A percentile compares a stretch with the other conserved stretches of the same genome.
Conservation (phyloP, 2,888 invertebrate species). For the Muschampia plurimacula region DNA sequence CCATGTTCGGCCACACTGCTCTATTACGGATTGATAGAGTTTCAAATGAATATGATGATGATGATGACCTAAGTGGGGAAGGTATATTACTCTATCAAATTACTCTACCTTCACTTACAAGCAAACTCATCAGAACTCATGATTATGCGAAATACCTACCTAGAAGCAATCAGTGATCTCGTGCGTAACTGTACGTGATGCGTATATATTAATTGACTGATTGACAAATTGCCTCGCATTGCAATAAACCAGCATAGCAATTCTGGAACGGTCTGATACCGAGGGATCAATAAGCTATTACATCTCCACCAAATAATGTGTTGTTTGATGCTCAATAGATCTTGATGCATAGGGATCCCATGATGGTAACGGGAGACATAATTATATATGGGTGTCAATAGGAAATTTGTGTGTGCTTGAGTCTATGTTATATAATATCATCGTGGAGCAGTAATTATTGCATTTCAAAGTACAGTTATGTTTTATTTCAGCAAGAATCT, state of each 20-base stretch:
- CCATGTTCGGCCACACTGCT: too few species aligned
- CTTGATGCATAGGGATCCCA: not conserved
- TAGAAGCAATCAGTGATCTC: conserved; percentile 10
- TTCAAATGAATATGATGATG: too few species aligned
- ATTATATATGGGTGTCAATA: not conserved
- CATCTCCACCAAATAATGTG: not conserved
- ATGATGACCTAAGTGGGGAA: too few species aligned
- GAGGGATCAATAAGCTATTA: conserved; percentile 13
- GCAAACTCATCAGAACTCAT: not conserved
- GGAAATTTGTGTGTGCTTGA: not conserved
- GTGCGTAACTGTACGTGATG: conserved; percentile 10
- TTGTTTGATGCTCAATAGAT: conserved; percentile 9
- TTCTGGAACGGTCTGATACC: not conserved
- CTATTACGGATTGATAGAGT: too few species aligned
- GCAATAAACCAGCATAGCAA: not conserved
- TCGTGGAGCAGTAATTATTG: too few species aligned
- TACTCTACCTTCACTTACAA: not conserved
- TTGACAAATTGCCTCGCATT: conserved; percentile 12
- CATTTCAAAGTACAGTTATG: too few species aligned
- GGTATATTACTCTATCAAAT: not conserved
- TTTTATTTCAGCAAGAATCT: too few species aligned
- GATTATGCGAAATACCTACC: not conserved
- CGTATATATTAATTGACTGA: conserved; percentile 17
- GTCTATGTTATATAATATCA: too few species aligned
- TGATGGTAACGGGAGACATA: not conserved